Conservation (phyloP, 2,113 vertebrate species). For the Xiphophorus hellerii region DNA sequence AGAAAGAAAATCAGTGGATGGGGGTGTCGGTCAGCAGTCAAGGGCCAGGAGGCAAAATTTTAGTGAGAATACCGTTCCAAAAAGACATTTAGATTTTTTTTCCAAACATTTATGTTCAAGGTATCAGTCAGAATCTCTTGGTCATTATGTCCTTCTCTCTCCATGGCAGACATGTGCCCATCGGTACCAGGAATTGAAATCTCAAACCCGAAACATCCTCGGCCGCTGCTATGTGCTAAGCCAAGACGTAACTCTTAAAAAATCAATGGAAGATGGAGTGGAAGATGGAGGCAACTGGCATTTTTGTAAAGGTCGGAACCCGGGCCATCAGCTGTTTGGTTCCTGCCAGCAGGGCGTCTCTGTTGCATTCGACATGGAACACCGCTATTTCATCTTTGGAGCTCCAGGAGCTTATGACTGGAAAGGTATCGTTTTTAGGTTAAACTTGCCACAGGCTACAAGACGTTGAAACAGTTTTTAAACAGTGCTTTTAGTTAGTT, state of each 20-base stretch:
- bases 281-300: constrained; percentile 83
- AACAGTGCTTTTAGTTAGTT: too few relatives aligned
- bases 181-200: constrained; percentile 87
- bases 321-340: constrained; percentile 91
- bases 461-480: too few relatives aligned
- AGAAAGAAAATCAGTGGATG: constrained; percentile 98
- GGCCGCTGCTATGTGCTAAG: constrained; percentile 93
- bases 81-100: neutral
- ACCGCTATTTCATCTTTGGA: constrained; percentile 93
- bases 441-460: too few relatives aligned
- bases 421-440: constrained; percentile 86
- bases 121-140: neutral
- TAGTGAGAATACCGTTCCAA: constrained; percentile 84
- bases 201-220: constrained; percentile 87
- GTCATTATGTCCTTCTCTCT: neutral
- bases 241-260: constrained; percentile 84
- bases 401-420: constrained; percentile 95
- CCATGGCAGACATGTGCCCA: constrained; percentile 90
- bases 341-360: constrained; percentile 97
- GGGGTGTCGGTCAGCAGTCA: constrained; percentile 96
- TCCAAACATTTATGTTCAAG: neutral
- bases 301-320: constrained; percentile 86
- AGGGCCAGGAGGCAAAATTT: constrained; percentile 92
- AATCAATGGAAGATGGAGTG: constrained; percentile 79
- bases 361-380: constrained; percentile 91